Evolutionary conservation across 1,140 invertebrate species (phyloP).

Genomic region (Drosophila subpulchrella): DNA sequence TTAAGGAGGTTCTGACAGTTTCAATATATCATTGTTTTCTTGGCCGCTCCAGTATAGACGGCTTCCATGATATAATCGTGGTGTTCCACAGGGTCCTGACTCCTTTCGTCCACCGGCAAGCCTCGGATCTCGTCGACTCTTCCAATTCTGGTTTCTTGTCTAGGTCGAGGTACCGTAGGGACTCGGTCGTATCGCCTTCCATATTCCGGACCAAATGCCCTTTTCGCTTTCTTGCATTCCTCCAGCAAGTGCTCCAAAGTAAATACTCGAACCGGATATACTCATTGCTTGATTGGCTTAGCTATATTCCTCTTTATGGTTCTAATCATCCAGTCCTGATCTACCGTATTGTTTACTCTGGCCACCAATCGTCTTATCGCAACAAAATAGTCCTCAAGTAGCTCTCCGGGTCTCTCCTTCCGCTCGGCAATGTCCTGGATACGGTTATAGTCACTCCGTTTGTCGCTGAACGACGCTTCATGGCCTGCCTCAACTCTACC

Average conservation of each 20-base stretch:
- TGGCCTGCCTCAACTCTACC: neutral
- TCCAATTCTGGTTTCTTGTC: too few species aligned
- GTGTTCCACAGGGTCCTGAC: too few species aligned
- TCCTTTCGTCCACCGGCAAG: too few species aligned
- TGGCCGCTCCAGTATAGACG: too few species aligned
- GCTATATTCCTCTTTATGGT: neutral
- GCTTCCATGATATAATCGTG: too few species aligned
- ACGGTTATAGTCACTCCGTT: neutral
- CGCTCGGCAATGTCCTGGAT: neutral
- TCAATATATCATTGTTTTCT: too few species aligned
- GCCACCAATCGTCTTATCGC: neutral
- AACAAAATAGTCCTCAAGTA: too few species aligned
- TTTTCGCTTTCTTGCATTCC: neutral
- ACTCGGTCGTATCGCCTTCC: neutral
- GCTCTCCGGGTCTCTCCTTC: neutral
- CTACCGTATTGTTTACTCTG: neutral
- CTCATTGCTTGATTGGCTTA: neutral
- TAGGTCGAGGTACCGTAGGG: too few species aligned
- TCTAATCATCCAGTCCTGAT: neutral
- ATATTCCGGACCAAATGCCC: neutral
- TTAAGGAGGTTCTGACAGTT: too few species aligned
- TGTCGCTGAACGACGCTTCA: neutral
- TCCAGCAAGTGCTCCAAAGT: neutral
- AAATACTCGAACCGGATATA: neutral
- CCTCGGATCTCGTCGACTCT: neutral